Base-by-base conservation (phyloP, 1,140 invertebrate genomes). In the Bemisia tabaci region DNA sequence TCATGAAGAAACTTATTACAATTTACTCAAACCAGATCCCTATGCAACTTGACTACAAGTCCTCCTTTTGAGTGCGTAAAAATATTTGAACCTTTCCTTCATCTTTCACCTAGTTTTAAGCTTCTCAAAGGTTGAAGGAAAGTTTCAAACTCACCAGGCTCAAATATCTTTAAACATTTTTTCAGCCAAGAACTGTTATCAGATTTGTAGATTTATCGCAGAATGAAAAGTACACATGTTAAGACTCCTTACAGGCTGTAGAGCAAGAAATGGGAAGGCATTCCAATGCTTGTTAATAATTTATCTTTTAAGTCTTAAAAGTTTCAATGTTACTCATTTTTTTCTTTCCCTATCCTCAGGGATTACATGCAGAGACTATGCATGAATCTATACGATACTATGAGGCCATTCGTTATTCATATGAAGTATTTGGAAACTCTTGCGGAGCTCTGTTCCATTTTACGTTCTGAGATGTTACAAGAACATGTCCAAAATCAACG, bases 371-470 rank as follows among this genome's bases (percentile, higher is more conserved):
- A 93, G 71, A 84, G 84, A 0, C 76, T 99, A 0, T 98, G 95
- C 75, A 89, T 87, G 21, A 86, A 88, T 61, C 75, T 99, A 9
- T 99, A 99, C 75, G 96, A 99, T 74, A 87, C 86, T 1, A 77
- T 99, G 65, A 81, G 97, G n/a, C 95, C 97, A 1, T 86, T 93
- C 65, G 90, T 99, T 48, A 97, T 99, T 69, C 92, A 97, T 74
- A 92, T 98, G 63, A 94, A 96, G 76, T 96, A 99, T 79, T 81
- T 99, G 72, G 97, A 99, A 82, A 97, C 96, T 0, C 78, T 99
- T 17, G 91, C 95, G 0, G 97, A 99, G 78, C 85, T 99, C 23
- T 98, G 95, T 75, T 89, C 90, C 33, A 97, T 99, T 69, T 79
- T 99, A 1, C 85, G 87, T 62, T 85, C 92, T 60, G 95, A 98